phyloP scores from a whole-genome alignment of 53 echinoderm and acorn worm genomes.

The Paracentrotus lividus region DNA sequence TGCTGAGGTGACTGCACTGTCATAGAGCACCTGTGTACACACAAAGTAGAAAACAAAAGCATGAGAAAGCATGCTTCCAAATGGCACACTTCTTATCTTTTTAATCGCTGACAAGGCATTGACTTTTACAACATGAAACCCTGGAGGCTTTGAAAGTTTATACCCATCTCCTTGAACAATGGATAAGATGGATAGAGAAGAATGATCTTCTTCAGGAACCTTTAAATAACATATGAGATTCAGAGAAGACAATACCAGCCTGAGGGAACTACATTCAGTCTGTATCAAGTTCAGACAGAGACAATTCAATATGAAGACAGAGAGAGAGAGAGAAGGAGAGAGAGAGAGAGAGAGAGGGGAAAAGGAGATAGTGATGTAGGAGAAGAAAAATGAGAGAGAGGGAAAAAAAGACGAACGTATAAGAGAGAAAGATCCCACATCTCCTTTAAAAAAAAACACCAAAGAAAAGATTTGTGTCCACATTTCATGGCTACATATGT shows the following conservation, averaged over 20 bases:
- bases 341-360: neutral
- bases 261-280: neutral
- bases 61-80: neutral
- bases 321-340: neutral
- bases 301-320: neutral
- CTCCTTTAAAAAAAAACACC: too few species aligned
- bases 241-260: neutral
- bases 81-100: neutral
- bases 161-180: neutral
- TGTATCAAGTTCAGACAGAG: neutral
- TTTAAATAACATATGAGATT: neutral
- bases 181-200: neutral
- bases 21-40: too few species aligned
- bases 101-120: neutral
- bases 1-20: neutral
- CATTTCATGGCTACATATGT: too few species aligned
- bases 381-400: neutral
- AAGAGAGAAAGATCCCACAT: neutral
- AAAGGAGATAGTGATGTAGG: neutral
- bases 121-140: neutral
- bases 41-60: neutral
- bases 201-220: neutral
- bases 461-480: too few species aligned
- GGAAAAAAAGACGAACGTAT: neutral
- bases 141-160: neutral